A percentile compares a stretch with the other conserved stretches of the same genome.
Evolutionary conservation across 1,140 invertebrate genomes (phyloP).

Genomic region (Drosophila cardini): DNA sequence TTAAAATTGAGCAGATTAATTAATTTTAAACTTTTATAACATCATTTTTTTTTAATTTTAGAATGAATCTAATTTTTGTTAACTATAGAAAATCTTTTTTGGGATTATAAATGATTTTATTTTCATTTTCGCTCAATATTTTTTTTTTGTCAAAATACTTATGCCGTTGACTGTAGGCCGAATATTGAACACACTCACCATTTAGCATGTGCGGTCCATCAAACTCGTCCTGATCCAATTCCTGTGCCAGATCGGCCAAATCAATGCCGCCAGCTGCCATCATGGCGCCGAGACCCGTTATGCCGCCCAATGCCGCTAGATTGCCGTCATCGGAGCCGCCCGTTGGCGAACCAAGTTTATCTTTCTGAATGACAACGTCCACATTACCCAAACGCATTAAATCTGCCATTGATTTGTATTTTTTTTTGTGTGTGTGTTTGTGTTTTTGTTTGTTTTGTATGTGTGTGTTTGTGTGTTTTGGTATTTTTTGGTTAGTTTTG

Average conservation of each 20-base stretch:
- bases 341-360: conserved; percentile 92
- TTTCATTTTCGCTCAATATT: too few relatives aligned
- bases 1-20: too few relatives aligned
- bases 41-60: too few relatives aligned
- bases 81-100: too few relatives aligned
- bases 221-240: conserved; percentile 92
- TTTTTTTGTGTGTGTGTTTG: conserved; percentile 31
- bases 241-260: conserved; percentile 87
- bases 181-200: conserved; percentile 83
- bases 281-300: conserved; percentile 86
- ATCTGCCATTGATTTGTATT: conserved; percentile 86
- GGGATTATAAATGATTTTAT: too few relatives aligned
- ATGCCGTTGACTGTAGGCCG: neutral
- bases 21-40: too few relatives aligned
- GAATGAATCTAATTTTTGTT: too few relatives aligned
- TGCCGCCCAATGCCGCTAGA: conserved; percentile 86
- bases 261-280: conserved; percentile 87
- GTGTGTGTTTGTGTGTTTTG: conserved; percentile 38
- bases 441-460: conserved; percentile 24
- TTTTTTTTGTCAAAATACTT: too few relatives aligned
- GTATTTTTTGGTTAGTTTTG: conserved; percentile 54
- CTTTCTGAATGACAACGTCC: conserved; percentile 87
- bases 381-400: conserved; percentile 88
- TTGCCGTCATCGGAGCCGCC: conserved; percentile 93
- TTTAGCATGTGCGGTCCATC: conserved; percentile 89